Evolutionary conservation across 2,797 vertebrate genomes (phyloP), one percentile per base, ranked within the genome.

Genomic region (Synanceia verrucosa): DNA sequence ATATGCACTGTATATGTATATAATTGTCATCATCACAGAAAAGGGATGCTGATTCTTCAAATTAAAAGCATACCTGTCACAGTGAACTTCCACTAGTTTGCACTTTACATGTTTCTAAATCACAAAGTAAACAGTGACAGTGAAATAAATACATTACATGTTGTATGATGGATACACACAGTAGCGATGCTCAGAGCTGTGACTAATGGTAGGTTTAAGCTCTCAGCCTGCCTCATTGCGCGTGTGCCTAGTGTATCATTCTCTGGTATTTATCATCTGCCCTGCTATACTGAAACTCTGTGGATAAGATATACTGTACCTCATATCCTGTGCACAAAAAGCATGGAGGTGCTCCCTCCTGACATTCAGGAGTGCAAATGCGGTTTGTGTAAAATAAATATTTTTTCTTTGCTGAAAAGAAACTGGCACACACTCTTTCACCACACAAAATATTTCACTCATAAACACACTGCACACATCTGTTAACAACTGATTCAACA

Each of bases 21-120:
- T 96, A 96, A 95, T 94, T 95, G 95, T 96, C 94, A 96, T 96
- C 95, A 96, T 96, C 96, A 97, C 96, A 95, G 94, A 96, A 96
- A 97, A 95, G 95, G 95, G 95, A 96, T 96, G 95, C 95, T 94
- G 93, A 95, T 93, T 96, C 85, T 70, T 94, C 90, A 96, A 96
- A 94, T 95, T 91, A 96, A 96, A 97, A 95, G 90, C 93, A 94
- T 96, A 97, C 93, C 95, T 93, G 85, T 98, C 97, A 99, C 97
- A 98, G 96, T 94, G 93, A 94, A 96, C 95, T 95, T 95, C 84
- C 84, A 92, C 90, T 90, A 90, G 85, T 94, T 91, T 89, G 84
- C 85, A 89, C 86, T 88, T 86, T 78, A 95, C 94, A 88, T 66
- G 88, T 89, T 92, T 83, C 78, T 85, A 83, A 83, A 87, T 82